Base-by-base conservation (phyloP, 1,140 invertebrate species). In the Oryzaephilus surinamensis region DNA sequence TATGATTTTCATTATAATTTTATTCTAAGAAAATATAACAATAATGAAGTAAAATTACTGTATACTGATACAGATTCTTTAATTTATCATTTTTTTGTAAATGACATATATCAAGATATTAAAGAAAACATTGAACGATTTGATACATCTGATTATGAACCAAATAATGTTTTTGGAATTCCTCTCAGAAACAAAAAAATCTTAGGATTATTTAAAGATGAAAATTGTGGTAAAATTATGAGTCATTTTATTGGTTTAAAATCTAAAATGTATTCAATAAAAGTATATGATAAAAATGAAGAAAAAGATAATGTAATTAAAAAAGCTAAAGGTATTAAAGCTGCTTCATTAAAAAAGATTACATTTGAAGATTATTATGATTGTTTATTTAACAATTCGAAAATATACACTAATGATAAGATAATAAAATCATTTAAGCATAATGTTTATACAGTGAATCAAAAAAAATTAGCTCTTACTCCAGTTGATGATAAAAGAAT, bases 151-250 rank as follows among this genome's bases (percentile, higher is more conserved):
- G 33, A 35, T 14, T 35, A 35, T 24, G 5, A 10, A 14, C 13
- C 13, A 2, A 38, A 43, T 38, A 51, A 51, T 46, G 35, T 34
- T 14, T 48, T 28, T 35, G 12, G 23, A 4, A 51, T 48, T 3
- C 43, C 48, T 11, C 18, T 38, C 19, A 39, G 43, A 23, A 65
- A 67, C 45, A 65, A 64, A 46, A 69, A 69, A 37, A 56, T 65
- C 2, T 13, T 66, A 4, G 64, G 66, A 4, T 61, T 67, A 52
- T 60, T 69, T 43, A 71, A 67, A 53, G 63, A 68, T 56, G 67
- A 70, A 51, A 49, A 46, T 15, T 51, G 50, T 38, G 58, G 58
- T 4, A 37, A 36, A 33, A 48, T 58, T 15, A 52, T 66, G 28
- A 40, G 26, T 10, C 48, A 60, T 43, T 67, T 60, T 56, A 39